Conservation (phyloP, 2,797 vertebrate species). For the Ctenopoma multispine region DNA sequence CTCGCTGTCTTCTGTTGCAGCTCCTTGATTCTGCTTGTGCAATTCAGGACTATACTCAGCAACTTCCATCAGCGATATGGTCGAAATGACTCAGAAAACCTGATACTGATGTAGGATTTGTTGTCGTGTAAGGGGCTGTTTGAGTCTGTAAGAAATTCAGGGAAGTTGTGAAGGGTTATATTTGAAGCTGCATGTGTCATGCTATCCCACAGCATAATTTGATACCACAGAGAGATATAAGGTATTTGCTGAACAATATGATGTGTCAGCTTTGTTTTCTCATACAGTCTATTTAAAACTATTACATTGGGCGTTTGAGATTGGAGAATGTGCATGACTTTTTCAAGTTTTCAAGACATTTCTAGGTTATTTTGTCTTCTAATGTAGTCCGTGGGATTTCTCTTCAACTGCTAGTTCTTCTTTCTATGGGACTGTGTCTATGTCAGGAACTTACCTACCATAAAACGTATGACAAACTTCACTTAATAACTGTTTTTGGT, state of each 20-base stretch:
- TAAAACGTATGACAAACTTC: conserved; percentile 22
- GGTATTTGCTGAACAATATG: conserved; percentile 1
- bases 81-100: conserved; percentile 3
- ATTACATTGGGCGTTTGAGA: background rate
- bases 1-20: background rate
- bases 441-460: conserved; percentile 7
- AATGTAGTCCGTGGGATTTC: background rate
- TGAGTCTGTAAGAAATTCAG: background rate
- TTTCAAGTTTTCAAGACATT: background rate
- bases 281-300: background rate
- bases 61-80: background rate
- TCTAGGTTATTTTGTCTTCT: conserved; percentile 3
- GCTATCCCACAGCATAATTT: background rate
- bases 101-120: conserved; percentile 7
- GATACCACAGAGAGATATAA: conserved; percentile 1
- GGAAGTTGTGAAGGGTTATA: background rate
- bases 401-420: conserved; percentile 5
- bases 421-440: background rate
- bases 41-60: conserved; percentile 3
- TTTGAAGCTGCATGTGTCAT: conserved; percentile 14
- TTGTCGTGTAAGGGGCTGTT: background rate
- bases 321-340: background rate
- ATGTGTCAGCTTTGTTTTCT: conserved; percentile 3
- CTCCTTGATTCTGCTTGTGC: background rate
- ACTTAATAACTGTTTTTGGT: conserved; percentile 33